These are phyloP conservation scores for Terebella lapidaria DNA, from an alignment of 2,888 invertebrate genomes.

Conservation along the genomic window DNA sequence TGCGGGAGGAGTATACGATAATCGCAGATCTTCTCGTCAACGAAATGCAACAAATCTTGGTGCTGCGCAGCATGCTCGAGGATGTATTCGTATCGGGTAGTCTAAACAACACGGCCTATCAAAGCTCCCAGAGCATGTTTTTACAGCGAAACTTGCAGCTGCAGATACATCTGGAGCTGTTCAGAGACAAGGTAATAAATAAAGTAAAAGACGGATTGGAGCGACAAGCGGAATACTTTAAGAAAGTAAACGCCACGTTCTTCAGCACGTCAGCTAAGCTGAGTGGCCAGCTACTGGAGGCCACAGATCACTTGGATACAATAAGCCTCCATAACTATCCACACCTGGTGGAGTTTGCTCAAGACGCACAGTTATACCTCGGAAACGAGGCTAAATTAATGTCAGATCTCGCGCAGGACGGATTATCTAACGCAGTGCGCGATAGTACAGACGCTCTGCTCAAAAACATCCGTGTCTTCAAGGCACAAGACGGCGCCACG, in stretches of 20 bases:
- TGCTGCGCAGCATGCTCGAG: constrained; percentile 12
- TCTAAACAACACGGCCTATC: constrained; percentile 16
- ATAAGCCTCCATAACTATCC: neutral
- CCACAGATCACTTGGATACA: neutral
- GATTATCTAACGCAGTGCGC: neutral
- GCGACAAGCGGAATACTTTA: constrained; percentile 1
- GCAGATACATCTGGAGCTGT: constrained; percentile 7
- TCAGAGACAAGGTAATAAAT: constrained; percentile 9
- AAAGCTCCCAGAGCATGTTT: constrained; percentile 1
- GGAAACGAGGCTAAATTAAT: neutral
- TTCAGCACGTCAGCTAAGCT: neutral
- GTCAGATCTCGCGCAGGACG: constrained; percentile 10
- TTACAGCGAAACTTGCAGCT: constrained; percentile 2
- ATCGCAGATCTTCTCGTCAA: constrained; percentile 15
- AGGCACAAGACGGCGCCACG: neutral
- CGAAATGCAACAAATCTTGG: constrained; percentile 11
- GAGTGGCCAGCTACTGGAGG: neutral
- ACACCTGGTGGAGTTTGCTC: constrained; percentile 5
- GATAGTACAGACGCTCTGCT: neutral
- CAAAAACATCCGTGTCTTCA: neutral
- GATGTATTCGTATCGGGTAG: constrained; percentile 9
- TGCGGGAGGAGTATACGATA: constrained; percentile 10
- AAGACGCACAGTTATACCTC: constrained; percentile 9
- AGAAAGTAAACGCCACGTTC: constrained; percentile 11
- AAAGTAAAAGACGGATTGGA: constrained; percentile 3